Conservation (phyloP, 2,888 invertebrate genomes). For the Trachelus tabidus region DNA sequence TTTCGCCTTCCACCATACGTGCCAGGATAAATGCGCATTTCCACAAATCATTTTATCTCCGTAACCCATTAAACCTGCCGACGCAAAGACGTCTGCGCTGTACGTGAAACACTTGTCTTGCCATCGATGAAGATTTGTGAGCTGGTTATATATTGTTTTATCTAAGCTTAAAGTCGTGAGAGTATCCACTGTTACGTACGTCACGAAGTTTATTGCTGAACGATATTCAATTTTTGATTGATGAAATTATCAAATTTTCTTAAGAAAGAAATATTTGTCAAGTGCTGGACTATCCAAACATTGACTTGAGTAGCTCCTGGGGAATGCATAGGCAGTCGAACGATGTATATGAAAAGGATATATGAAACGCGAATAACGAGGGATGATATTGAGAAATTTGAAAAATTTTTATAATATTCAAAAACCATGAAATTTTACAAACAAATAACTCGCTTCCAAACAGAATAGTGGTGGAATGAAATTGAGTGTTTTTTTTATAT, state of each 20-base stretch:
- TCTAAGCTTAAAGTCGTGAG: not conserved
- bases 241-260: not conserved
- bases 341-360: too few relatives aligned
- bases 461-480: too few relatives aligned
- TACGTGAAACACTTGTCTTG: not conserved
- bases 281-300: not conserved
- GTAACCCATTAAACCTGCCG: not conserved
- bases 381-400: too few relatives aligned
- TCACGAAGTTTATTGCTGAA: not conserved
- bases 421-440: too few relatives aligned
- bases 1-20: not conserved
- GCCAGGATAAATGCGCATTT: not conserved
- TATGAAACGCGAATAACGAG: too few relatives aligned
- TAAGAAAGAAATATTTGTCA: not conserved
- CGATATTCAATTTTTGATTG: not conserved
- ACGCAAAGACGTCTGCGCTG: not conserved
- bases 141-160: not conserved
- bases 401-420: too few relatives aligned
- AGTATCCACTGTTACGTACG: not conserved
- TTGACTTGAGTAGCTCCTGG: not conserved
- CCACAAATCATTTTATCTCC: not conserved
- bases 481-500: too few relatives aligned
- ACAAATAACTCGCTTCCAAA: too few relatives aligned
- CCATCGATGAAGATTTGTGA: not conserved
- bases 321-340: not conserved